Evolutionary conservation across 2,797 vertebrate species (phyloP).

Genomic region (Geotrypetes seraphini): DNA sequence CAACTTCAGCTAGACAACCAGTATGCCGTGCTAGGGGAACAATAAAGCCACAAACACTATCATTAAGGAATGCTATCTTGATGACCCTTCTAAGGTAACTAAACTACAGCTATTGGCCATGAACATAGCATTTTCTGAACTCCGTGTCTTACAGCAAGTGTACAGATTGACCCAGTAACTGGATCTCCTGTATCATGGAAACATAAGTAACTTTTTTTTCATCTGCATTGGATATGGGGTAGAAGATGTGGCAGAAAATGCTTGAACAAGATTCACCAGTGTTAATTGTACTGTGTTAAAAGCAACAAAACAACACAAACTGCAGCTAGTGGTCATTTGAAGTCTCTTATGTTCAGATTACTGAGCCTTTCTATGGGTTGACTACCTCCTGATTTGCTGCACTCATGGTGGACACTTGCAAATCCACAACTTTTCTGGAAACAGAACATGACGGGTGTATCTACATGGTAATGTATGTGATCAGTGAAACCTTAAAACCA

Average conservation of each 20-base stretch:
- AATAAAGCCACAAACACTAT: conserved; percentile 66
- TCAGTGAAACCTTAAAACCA: conserved; percentile 63
- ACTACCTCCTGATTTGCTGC: conserved; percentile 78
- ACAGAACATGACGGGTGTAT: conserved; percentile 59
- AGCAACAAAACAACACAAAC: conserved; percentile 30
- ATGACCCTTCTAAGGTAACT: conserved; percentile 67
- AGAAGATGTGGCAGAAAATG: conserved; percentile 35
- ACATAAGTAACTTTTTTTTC: conserved; percentile 48
- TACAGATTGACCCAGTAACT: conserved; percentile 41
- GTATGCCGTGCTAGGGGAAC: conserved; percentile 90
- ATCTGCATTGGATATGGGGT: conserved; percentile 52
- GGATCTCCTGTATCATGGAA: conserved; percentile 46
- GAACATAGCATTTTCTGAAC: conserved; percentile 40
- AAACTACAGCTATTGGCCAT: conserved; percentile 66
- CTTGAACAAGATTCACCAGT: conserved; percentile 45
- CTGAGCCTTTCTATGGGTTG: conserved; percentile 72
- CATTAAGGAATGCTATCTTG: conserved; percentile 69
- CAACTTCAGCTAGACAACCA: conserved; percentile 96
- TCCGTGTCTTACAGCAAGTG: conserved; percentile 46
- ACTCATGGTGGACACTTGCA: conserved; percentile 73
- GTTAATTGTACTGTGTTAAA: conserved; percentile 41
- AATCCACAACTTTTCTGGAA: conserved; percentile 68
- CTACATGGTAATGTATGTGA: conserved; percentile 45
- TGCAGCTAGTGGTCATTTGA: conserved; percentile 64
- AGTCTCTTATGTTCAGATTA: conserved; percentile 68